Base-by-base conservation (phyloP, 2,888 invertebrate genomes). In the Chrysodeixis includens region DNA sequence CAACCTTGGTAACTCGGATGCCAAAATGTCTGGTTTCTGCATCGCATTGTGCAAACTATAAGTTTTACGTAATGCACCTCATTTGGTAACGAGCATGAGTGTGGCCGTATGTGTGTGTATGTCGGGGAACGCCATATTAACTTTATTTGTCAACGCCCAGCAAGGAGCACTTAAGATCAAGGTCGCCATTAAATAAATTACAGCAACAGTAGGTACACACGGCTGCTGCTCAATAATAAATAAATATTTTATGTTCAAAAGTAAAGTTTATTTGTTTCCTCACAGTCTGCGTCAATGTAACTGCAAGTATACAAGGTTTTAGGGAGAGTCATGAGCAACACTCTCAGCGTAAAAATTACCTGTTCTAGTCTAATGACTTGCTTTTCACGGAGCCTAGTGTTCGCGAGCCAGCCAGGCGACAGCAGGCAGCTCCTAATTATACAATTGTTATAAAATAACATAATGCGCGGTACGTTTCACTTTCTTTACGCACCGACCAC, bases 1-100 rank as follows among this genome's bases (percentile, higher is more conserved):
- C 66, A 80, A 70, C 82, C 83, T 83, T 83, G 83, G 69, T 71
- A 70, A 76, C 65, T 77, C 74, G 72, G 79, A 80, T 81, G 81
- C 72, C 72, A 65, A 76, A 75, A 68, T 72, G 78, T 76, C 71
- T 71, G 63, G 65, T 76, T 66, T 76, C 54, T 52, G 78, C 53
- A 58, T 49, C 58, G 61, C 58, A 64, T 74, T 74, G 74, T 64
- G 74, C 75, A 74, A 74, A 64, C 60, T 22, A 78, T 69, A 16
- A 44, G 22, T n/a, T 74, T 77, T 74, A 78, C 69, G 78, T 74
- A 74, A 74, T 57, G 62, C 78, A 44, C 62, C 62, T 30, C 49
- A 60, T 77, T 66, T 61, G 49, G 63, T 62, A 74, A 57, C 57
- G 54, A 56, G 53, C 35, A 59, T 44, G 46, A 44, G 8, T 61